Evolutionary conservation across 2,888 invertebrate genomes (phyloP).

Genomic region (Aspidapion aeneum): DNA sequence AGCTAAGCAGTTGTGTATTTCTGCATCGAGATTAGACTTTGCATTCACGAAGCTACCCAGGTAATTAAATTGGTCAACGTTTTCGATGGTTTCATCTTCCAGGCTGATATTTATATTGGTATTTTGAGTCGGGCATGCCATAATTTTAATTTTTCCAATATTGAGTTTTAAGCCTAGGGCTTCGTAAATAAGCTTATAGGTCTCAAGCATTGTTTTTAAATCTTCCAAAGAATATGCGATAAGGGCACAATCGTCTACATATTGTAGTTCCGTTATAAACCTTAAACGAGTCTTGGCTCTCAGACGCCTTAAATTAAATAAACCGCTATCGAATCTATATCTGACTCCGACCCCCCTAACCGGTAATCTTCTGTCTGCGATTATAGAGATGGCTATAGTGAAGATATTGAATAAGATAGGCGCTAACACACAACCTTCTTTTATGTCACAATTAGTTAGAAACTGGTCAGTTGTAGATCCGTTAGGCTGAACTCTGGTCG

Average conservation of each 20-base stretch:
- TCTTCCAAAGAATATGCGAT: neutral
- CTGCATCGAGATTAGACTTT: neutral
- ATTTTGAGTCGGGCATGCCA: neutral
- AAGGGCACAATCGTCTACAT: conserved; percentile 1
- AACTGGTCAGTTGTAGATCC: no score
- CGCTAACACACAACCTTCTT: conserved; percentile 6
- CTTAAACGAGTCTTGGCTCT: neutral
- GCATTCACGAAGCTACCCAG: conserved; percentile 5
- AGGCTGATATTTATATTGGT: neutral
- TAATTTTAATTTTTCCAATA: conserved; percentile 2
- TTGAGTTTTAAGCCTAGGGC: neutral
- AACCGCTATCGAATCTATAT: neutral
- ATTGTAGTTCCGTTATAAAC: conserved; percentile 6
- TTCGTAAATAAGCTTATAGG: neutral
- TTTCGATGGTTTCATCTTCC: neutral
- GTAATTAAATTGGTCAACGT: conserved; percentile 1
- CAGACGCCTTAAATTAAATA: neutral
- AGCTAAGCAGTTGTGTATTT: neutral
- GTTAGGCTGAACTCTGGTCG: no score
- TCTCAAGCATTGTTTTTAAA: neutral
- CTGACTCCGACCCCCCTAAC: neutral
- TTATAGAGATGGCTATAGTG: neutral
- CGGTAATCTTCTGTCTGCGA: neutral
- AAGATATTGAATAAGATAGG: conserved; percentile 6
- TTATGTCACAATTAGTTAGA: no score